A percentile compares a stretch with the other conserved stretches of the same genome.
phyloP scores from a whole-genome alignment of 2,113 vertebrate genomes.

The Capreolus pygargus region DNA sequence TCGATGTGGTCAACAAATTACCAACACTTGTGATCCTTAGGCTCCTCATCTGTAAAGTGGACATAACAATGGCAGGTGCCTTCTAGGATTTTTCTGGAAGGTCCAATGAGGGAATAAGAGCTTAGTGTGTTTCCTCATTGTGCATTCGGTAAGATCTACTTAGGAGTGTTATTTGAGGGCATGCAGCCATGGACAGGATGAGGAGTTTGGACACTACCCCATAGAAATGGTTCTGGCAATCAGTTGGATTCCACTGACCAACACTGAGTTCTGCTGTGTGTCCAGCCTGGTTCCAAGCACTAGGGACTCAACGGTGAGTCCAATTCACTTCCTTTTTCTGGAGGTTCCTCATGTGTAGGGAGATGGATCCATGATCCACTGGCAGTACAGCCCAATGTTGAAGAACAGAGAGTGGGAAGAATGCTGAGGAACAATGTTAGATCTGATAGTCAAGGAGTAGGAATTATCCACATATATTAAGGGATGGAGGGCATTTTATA shows the following conservation, averaged over 20 bases:
- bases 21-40: not conserved
- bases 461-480: not conserved
- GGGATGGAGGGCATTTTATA: not conserved
- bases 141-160: not conserved
- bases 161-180: not conserved
- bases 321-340: not conserved
- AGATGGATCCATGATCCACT: not conserved
- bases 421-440: not conserved
- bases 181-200: not conserved
- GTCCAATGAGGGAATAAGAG: not conserved
- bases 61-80: not conserved
- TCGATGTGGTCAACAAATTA: too few relatives aligned
- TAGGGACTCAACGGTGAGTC: not conserved
- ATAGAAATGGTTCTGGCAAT: not conserved
- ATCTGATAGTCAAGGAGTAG: not conserved
- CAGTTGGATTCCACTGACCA: not conserved
- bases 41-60: not conserved
- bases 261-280: not conserved
- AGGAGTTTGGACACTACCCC: not conserved
- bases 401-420: not conserved
- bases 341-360: too few relatives aligned
- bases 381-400: too few relatives aligned
- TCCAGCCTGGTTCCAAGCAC: not conserved
- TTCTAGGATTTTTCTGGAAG: not conserved
- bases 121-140: not conserved